These are phyloP conservation scores for Ptilonorhynchus violaceus DNA, from an alignment of 2,113 vertebrate genomes.

Conservation along the genomic window DNA sequence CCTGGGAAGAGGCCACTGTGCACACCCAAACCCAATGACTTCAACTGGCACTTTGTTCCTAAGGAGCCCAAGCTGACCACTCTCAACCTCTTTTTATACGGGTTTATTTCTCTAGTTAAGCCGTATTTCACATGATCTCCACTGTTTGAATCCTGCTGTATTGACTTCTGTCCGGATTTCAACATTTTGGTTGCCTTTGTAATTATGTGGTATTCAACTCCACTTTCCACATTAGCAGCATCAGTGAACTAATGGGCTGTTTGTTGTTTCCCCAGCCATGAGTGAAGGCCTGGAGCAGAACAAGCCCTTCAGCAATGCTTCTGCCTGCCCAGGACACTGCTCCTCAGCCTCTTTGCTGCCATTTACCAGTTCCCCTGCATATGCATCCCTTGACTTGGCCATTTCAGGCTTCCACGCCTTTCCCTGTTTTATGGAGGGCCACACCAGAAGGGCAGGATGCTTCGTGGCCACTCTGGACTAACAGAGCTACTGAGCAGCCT, in stretches of 20 bases:
- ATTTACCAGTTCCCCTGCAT: not conserved
- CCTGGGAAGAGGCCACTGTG: not conserved
- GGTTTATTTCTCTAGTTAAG: not conserved
- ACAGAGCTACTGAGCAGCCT: not conserved
- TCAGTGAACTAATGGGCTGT: conserved; percentile 6
- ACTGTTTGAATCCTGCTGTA: not conserved
- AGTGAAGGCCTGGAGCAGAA: not conserved
- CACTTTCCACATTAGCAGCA: not conserved
- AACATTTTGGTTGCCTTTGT: not conserved
- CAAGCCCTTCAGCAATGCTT: not conserved
- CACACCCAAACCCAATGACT: rapidly evolving
- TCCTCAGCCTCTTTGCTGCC: not conserved
- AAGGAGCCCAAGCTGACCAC: not conserved
- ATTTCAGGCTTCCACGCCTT: not conserved
- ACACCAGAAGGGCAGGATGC: not conserved
- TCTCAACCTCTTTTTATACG: not conserved
- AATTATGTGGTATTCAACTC: not conserved
- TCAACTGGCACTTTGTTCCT: not conserved
- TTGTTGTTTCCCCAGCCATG: not conserved
- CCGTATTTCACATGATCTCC: not conserved
- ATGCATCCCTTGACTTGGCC: not conserved
- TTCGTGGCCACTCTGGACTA: not conserved
- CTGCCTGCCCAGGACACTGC: not conserved
- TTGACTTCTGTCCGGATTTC: not conserved
- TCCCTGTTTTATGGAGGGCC: not conserved